Percentiles rank a stretch among this genome's conserved stretches.
Conservation (phyloP, 2,797 vertebrate genomes). For the Lophotriccus pileatus region DNA sequence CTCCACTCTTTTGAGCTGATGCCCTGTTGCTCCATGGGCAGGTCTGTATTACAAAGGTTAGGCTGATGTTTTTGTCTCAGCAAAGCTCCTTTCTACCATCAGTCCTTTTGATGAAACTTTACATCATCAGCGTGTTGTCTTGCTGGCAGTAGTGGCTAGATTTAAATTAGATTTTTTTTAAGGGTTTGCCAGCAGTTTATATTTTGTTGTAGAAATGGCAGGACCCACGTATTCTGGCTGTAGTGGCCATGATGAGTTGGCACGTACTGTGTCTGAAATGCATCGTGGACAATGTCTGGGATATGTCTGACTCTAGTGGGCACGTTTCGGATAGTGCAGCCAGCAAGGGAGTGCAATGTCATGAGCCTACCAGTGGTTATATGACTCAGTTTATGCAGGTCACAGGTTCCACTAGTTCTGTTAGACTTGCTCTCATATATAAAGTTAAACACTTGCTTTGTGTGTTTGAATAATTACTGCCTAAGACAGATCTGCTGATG, state of each 20-base stretch:
- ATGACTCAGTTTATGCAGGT: neutral
- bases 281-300: fast-evolving
- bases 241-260: neutral
- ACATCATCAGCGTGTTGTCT: neutral
- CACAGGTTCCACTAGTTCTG: neutral
- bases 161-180: neutral
- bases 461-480: neutral
- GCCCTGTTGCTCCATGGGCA: neutral
- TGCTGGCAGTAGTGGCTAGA: neutral
- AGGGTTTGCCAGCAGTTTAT: neutral
- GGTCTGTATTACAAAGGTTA: neutral
- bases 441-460: neutral
- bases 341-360: neutral
- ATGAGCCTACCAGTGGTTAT: neutral
- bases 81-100: neutral
- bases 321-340: neutral
- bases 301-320: neutral
- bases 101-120: neutral
- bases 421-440: neutral
- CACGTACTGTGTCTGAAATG: neutral
- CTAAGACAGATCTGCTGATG: neutral
- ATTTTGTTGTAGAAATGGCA: neutral
- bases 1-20: neutral
- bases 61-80: neutral
- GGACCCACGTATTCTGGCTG: neutral